A percentile compares a stretch with the other conserved stretches of the same genome.
phyloP scores from a whole-genome alignment of 2,113 vertebrate species.

The Himantopus leucocephalus region DNA sequence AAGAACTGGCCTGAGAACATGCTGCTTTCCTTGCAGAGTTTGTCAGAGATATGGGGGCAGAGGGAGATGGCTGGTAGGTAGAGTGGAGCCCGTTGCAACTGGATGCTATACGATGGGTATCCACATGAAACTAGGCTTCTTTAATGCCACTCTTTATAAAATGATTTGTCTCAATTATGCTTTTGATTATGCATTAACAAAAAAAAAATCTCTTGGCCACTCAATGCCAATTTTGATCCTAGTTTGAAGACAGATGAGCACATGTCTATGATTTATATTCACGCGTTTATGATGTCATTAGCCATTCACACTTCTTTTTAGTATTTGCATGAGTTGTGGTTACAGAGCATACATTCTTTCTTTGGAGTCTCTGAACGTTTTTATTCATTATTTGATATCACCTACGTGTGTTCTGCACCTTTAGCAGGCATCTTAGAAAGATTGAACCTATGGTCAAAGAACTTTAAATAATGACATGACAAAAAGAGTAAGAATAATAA shows the following conservation, averaged over 20 bases:
- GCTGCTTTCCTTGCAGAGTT: neutral
- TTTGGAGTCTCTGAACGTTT: neutral
- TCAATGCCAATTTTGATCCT: neutral
- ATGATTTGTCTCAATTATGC: neutral
- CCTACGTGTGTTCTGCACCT: neutral
- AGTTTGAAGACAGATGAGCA: neutral
- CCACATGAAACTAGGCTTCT: neutral
- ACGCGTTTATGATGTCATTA: neutral
- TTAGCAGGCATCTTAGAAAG: neutral
- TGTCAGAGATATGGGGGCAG: neutral
- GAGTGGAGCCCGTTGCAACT: neutral
- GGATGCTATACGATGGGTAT: neutral
- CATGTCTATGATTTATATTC: neutral
- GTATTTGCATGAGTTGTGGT: neutral
- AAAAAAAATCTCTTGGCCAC: neutral
- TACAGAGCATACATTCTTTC: neutral
- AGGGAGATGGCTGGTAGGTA: neutral
- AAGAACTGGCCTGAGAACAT: neutral
- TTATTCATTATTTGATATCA: neutral
- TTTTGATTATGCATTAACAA: neutral
- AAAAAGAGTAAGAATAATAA: neutral
- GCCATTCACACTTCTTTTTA: neutral
- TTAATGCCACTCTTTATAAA: neutral
- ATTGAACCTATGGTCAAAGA: neutral
- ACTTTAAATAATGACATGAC: neutral